Conservation (phyloP, 2,888 invertebrate species). For the Andrena bucephala region DNA sequence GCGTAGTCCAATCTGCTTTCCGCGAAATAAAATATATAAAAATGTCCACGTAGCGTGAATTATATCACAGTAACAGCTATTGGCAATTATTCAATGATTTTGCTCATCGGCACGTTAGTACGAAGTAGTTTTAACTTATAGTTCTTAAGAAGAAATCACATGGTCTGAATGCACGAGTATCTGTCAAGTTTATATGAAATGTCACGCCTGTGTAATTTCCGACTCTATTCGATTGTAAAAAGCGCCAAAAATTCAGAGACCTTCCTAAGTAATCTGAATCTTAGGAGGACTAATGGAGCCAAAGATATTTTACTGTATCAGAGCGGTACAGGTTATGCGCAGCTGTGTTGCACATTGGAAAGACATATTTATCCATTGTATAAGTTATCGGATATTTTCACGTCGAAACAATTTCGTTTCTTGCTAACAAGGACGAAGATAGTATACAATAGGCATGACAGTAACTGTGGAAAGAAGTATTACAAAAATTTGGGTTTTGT, state of each 20-base stretch:
- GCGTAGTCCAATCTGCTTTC: neutral
- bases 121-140: slow-evolving; percentile 13
- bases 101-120: neutral
- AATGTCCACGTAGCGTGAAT: slow-evolving; percentile 20
- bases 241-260: slow-evolving; percentile 40
- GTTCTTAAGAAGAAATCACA: slow-evolving; percentile 24
- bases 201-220: slow-evolving; percentile 71
- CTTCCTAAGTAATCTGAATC: slow-evolving; percentile 45
- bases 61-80: neutral
- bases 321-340: slow-evolving; percentile 75
- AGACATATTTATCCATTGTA: slow-evolving; percentile 57
- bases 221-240: slow-evolving; percentile 52
- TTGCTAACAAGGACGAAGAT: slow-evolving; percentile 19
- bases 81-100: slow-evolving; percentile 37
- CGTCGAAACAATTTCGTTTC: slow-evolving; percentile 5
- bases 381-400: slow-evolving; percentile 48
- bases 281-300: slow-evolving; percentile 26
- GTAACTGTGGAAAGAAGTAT: slow-evolving; percentile 23
- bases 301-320: slow-evolving; percentile 34
- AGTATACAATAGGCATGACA: slow-evolving; percentile 34
- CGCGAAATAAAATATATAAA: slow-evolving; percentile 1
- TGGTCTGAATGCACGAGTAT: slow-evolving; percentile 7
- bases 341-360: slow-evolving; percentile 30
- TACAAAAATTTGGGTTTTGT: slow-evolving; percentile 60
- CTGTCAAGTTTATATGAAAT: slow-evolving; percentile 57